These are phyloP conservation scores for Teleogryllus occipitalis DNA, from an alignment of 1,140 invertebrate species.

Conservation along the genomic window DNA sequence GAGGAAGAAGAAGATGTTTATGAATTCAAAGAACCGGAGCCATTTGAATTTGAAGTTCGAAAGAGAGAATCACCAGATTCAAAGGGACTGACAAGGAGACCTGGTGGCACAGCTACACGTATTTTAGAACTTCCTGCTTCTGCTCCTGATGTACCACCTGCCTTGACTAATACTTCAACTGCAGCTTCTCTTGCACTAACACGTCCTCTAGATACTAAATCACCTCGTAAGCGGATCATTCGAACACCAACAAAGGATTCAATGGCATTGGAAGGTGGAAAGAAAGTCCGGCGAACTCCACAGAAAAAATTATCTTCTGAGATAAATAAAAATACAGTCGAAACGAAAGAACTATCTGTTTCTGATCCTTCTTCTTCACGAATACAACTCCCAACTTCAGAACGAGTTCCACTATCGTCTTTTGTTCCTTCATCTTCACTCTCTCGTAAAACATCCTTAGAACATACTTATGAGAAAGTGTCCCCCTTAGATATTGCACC, in stretches of 20 bases:
- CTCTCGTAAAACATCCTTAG: too few relatives aligned
- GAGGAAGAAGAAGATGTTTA: conserved; percentile 61
- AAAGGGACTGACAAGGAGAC: conserved; percentile 34
- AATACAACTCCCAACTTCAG: too few relatives aligned
- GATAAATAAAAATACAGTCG: too few relatives aligned
- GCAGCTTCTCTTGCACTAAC: background rate
- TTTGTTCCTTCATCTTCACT: too few relatives aligned
- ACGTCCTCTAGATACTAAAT: background rate
- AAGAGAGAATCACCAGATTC: conserved; percentile 20
- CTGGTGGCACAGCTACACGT: conserved; percentile 30
- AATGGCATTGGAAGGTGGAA: background rate
- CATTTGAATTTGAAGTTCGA: conserved; percentile 69
- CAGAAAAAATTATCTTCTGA: background rate
- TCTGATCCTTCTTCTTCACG: too few relatives aligned
- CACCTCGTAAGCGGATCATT: background rate
- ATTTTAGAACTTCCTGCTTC: background rate
- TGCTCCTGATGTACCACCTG: background rate
- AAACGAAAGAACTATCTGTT: too few relatives aligned
- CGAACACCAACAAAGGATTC: background rate
- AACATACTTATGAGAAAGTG: too few relatives aligned
- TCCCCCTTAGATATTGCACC: too few relatives aligned
- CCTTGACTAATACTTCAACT: background rate
- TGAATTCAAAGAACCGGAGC: conserved; percentile 82
- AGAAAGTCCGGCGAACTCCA: background rate
- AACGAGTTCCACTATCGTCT: too few relatives aligned